Evolutionary conservation across 2,113 vertebrate genomes (phyloP).

Genomic region (Orthonyx spaldingii): DNA sequence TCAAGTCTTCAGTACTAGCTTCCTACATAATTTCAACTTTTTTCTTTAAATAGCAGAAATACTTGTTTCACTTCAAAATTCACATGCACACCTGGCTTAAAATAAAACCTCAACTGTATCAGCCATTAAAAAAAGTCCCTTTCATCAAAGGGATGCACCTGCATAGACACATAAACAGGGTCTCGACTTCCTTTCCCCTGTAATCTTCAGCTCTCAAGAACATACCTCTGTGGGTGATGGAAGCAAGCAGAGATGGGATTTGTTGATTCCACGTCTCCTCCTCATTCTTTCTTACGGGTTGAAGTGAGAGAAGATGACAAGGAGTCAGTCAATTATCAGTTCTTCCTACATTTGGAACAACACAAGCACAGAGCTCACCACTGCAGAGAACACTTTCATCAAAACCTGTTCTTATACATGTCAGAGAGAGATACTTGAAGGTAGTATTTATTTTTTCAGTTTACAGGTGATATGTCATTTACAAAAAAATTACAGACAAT

Average conservation of each 20-base stretch:
- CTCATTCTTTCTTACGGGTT: background rate
- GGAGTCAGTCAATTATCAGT: background rate
- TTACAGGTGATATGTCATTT: constrained; percentile 78
- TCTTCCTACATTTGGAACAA: background rate
- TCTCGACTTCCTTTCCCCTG: background rate
- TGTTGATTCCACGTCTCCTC: background rate
- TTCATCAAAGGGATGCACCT: background rate
- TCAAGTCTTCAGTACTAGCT: background rate
- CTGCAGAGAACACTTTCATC: background rate
- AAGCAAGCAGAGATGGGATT: background rate
- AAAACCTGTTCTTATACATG: constrained; percentile 22
- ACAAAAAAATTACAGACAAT: constrained; percentile 76
- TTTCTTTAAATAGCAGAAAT: background rate
- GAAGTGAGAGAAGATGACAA: background rate
- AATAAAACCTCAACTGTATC: background rate
- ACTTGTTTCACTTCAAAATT: background rate
- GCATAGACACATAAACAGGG: background rate
- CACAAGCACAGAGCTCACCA: background rate
- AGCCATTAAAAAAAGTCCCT: background rate
- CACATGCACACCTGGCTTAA: background rate
- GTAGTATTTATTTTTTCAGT: constrained; percentile 80
- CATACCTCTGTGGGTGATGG: background rate
- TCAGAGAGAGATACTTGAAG: constrained; percentile 65
- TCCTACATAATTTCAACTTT: background rate
- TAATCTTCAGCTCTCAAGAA: background rate